Conservation (phyloP, 2,113 vertebrate genomes). For the Thermophis baileyi region DNA sequence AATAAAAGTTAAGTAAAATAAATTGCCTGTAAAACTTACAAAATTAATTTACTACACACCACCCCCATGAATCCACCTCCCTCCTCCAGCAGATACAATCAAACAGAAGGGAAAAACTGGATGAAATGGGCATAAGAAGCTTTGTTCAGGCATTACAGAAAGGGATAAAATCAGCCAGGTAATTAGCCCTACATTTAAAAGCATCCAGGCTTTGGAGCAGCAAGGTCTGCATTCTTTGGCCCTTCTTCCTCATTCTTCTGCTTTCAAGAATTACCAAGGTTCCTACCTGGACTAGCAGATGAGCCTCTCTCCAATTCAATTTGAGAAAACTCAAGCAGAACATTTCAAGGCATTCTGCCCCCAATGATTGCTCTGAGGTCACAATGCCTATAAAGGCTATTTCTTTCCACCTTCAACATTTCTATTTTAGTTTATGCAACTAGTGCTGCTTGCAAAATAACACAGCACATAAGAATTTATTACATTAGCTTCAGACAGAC, state of each 20-base stretch:
- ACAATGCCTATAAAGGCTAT: not conserved
- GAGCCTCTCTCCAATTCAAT: not conserved
- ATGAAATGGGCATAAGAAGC: not conserved
- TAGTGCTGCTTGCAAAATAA: rapidly evolving
- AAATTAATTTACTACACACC: not conserved
- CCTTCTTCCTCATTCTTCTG: not conserved
- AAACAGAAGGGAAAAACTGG: not conserved
- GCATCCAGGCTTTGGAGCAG: not conserved
- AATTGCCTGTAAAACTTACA: not conserved
- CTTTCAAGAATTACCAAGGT: not conserved
- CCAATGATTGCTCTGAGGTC: not conserved
- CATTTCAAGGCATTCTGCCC: not conserved
- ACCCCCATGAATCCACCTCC: not conserved
- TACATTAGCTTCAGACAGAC: not conserved
- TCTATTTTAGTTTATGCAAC: not conserved
- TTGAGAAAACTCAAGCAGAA: not conserved
- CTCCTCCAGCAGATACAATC: not conserved
- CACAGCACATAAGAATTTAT: not conserved
- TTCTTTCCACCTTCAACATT: not conserved
- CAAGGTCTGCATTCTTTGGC: not conserved
- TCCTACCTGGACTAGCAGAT: not conserved
- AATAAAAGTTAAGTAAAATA: not conserved
- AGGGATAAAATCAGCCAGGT: not conserved
- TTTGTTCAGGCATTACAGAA: not conserved
- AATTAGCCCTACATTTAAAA: not conserved